These are phyloP conservation scores for Plagodis pulveraria DNA, from an alignment of 2,888 invertebrate genomes.

Conservation along the genomic window DNA sequence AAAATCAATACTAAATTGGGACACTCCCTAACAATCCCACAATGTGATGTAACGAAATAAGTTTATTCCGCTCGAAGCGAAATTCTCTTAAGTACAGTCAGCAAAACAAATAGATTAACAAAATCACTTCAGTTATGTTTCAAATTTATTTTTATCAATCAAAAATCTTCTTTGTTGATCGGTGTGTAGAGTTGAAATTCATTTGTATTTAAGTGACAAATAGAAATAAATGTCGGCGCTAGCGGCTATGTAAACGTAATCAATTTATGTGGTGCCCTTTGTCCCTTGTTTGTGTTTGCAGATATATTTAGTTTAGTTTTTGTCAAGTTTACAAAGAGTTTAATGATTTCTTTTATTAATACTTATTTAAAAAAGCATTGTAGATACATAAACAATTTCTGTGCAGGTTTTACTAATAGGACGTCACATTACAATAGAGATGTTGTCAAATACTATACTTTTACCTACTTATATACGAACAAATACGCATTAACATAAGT, in stretches of 20 bases:
- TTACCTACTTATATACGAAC: too few species aligned
- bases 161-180: conserved; percentile 1
- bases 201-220: conserved; percentile 6
- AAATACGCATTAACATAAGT: too few species aligned
- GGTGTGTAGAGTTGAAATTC: conserved; percentile 1
- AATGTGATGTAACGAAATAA: conserved; percentile 6
- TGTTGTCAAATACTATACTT: too few species aligned
- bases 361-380: too few species aligned
- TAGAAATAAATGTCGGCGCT: conserved; percentile 20
- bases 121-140: conserved; percentile 18
- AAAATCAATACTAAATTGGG: too few species aligned
- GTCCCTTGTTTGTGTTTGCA: conserved; percentile 8
- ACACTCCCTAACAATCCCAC: conserved; percentile 1
- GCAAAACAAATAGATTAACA: conserved; percentile 24
- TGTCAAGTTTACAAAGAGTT: not conserved
- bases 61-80: conserved; percentile 4
- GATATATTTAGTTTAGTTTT: not conserved
- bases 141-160: not conserved
- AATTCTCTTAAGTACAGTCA: conserved; percentile 20
- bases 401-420: too few species aligned
- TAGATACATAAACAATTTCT: too few species aligned
- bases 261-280: conserved; percentile 23
- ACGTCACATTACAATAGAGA: too few species aligned
- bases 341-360: too few species aligned
- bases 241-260: conserved; percentile 22